phyloP scores from a whole-genome alignment of 2,113 vertebrate species.

The Ctenomys sociabilis region DNA sequence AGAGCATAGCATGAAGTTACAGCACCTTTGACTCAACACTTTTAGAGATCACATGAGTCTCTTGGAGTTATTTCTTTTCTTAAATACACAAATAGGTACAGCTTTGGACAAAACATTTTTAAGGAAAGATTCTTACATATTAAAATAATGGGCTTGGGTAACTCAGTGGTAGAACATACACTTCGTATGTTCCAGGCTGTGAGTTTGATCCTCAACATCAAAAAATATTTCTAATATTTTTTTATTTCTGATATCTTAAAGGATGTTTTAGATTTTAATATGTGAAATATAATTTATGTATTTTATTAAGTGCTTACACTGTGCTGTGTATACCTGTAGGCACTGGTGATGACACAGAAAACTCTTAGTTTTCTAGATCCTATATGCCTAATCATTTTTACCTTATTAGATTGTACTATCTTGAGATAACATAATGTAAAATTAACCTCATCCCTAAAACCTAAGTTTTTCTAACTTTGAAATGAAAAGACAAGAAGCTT shows the following conservation, averaged over 20 bases:
- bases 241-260: background rate
- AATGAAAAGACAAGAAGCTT: conserved; percentile 3
- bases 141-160: background rate
- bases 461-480: conserved; percentile 10
- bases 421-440: background rate
- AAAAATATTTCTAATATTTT: background rate
- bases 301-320: background rate
- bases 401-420: background rate
- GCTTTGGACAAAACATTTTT: conserved; percentile 22
- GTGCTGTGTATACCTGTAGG: background rate
- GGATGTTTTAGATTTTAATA: background rate
- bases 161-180: background rate
- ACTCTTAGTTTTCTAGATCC: background rate
- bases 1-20: background rate
- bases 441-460: conserved; percentile 9
- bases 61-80: background rate
- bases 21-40: background rate
- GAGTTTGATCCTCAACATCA: background rate
- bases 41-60: background rate
- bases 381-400: conserved; percentile 19
- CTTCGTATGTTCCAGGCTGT: background rate
- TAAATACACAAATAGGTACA: conserved; percentile 20
- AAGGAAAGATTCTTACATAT: conserved; percentile 11
- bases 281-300: background rate
- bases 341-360: background rate